Percentiles rank a stretch among this genome's conserved stretches.
Evolutionary conservation across 2,888 invertebrate genomes (phyloP).

Genomic region (Clanis bilineata): DNA sequence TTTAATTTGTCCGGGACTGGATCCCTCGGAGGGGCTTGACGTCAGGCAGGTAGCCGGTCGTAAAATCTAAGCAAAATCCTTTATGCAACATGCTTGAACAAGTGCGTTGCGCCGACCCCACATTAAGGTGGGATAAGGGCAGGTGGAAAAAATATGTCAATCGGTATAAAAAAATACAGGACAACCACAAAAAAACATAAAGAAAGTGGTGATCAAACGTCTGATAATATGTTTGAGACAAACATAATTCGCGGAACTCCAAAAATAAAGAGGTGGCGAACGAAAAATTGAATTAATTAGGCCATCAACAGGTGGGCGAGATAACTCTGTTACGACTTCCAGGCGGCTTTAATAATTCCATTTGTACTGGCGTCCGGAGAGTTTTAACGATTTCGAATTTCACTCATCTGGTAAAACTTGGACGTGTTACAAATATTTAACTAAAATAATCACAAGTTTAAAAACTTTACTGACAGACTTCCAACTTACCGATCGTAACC

Average conservation of each 20-base stretch:
- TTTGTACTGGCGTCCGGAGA: constrained; percentile 58
- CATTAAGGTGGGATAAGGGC: too few species aligned
- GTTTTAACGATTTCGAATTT: constrained; percentile 57
- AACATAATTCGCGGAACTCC: constrained; percentile 6
- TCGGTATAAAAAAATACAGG: neutral
- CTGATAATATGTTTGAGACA: neutral
- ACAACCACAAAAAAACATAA: neutral
- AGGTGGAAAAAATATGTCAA: too few species aligned
- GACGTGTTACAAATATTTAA: neutral
- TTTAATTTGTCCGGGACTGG: too few species aligned
- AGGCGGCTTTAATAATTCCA: constrained; percentile 66
- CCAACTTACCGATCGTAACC: too few species aligned
- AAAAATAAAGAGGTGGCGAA: constrained; percentile 44
- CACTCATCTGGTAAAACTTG: neutral
- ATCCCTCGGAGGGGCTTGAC: too few species aligned
- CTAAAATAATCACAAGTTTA: too few species aligned
- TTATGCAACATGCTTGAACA: too few species aligned
- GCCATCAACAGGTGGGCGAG: constrained; percentile 70
- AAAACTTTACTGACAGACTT: too few species aligned
- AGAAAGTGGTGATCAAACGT: neutral
- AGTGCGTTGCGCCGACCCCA: too few species aligned
- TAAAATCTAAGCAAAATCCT: too few species aligned
- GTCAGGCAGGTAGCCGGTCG: too few species aligned
- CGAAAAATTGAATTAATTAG: constrained; percentile 74
- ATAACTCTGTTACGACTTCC: constrained; percentile 59